Percentiles rank a stretch among this genome's conserved stretches.
These are phyloP conservation scores for Eupleurogrammus muticus DNA, from an alignment of 2,797 vertebrate genomes.

Conservation along the genomic window DNA sequence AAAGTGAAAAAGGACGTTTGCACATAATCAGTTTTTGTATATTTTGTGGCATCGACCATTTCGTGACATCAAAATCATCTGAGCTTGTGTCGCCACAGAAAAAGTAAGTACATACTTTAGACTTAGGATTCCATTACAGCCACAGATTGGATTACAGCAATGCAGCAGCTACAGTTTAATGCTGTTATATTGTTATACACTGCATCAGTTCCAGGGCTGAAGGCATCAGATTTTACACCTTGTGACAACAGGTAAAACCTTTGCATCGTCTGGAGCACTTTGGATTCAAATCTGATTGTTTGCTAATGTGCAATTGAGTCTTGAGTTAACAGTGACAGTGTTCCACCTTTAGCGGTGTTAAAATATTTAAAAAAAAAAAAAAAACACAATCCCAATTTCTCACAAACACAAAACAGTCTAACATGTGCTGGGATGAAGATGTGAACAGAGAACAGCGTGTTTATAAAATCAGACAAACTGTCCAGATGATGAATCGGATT, in stretches of 20 bases:
- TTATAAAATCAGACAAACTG: neutral
- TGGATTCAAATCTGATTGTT: neutral
- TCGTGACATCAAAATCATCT: neutral
- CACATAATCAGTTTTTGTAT: neutral
- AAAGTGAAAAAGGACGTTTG: neutral
- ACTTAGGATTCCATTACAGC: conserved; percentile 20
- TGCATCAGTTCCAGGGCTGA: neutral
- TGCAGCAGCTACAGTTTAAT: conserved; percentile 5
- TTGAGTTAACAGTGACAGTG: neutral
- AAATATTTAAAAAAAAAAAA: no score
- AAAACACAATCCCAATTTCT: no score
- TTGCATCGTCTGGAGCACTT: neutral
- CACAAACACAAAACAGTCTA: neutral
- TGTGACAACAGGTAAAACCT: conserved; percentile 2
- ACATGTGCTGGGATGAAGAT: neutral
- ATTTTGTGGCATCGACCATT: conserved; percentile 10
- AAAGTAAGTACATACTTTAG: neutral
- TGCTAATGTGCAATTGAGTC: no score
- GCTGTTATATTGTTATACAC: neutral
- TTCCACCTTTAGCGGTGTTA: neutral
- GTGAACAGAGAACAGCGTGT: neutral
- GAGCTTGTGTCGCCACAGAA: neutral
- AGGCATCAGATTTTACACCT: neutral
- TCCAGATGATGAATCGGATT: neutral
- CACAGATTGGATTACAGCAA: conserved; percentile 4